Conservation (phyloP, 2,113 vertebrate species). For the Callipepla californica region DNA sequence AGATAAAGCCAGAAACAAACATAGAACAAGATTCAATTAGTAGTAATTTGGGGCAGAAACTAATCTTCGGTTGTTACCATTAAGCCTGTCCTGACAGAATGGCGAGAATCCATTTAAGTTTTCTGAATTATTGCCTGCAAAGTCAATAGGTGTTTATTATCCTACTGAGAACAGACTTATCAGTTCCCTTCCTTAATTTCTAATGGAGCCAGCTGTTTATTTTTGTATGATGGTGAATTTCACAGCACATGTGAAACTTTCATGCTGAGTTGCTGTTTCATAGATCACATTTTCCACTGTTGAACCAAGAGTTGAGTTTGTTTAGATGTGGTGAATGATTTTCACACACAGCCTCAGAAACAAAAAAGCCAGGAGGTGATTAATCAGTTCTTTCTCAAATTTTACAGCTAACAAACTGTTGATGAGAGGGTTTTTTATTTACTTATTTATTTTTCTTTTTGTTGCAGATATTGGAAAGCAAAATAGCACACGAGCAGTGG, state of each 20-base stretch:
- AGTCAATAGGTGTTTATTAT: conserved; percentile 68
- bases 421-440: neutral
- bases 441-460: neutral
- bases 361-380: neutral
- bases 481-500: neutral
- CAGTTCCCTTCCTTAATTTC: conserved; percentile 13
- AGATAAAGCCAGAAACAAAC: conserved; percentile 64
- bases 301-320: neutral
- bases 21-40: conserved; percentile 59
- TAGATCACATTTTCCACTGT: neutral
- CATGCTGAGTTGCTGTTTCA: neutral
- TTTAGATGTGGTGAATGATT: neutral
- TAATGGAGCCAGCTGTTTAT: conserved; percentile 56
- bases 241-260: conserved; percentile 18
- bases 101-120: conserved; percentile 52
- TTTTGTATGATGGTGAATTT: conserved; percentile 43
- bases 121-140: conserved; percentile 61
- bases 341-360: neutral
- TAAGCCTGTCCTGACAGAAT: conserved; percentile 46
- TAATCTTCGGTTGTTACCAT: conserved; percentile 52
- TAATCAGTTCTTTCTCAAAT: neutral
- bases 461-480: neutral
- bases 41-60: conserved; percentile 55
- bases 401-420: neutral
- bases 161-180: conserved; percentile 5